Evolutionary conservation across 2,797 vertebrate genomes (phyloP), one percentile per base, ranked within the genome.

Genomic region (Pangasius djambal): DNA sequence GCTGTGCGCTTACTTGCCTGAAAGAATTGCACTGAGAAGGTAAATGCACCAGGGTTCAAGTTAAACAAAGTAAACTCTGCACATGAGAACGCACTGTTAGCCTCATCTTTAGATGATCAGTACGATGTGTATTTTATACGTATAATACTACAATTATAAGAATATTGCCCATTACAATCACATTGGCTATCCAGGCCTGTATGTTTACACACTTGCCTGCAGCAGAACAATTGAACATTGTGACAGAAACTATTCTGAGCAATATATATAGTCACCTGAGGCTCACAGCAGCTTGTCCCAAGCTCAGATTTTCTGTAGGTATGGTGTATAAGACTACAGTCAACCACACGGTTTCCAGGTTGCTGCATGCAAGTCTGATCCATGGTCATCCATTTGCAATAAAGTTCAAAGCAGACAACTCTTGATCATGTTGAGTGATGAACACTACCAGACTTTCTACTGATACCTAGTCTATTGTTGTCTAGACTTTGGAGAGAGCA

Each of bases 401-500:
- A 57, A 85, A 72, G 67, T 57, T 57, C n/a, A 85, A 52, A 55
- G 65, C 67, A 72, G 65, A 37, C 10, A 59, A 7, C 28, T 70
- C 50, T 70, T 22, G 65, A 37, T 85, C 50, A 57, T 72, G 50
- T 37, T 72, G 83, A 85, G 83, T 55, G 61, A 72, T 72, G 67
- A 72, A 55, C 83, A 31, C 48, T 55, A 69, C n/a, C 61, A n/a
- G 61, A 83, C 28, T 22, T 55, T 52, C 48, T 15, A 52, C 83
- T 55, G 65, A 85, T 85, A 69, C 44, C 70, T 69, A 13, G 65
- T 52, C n/a, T 55, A 22, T 55, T 55, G 65, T 70, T 85, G 65
- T 85, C 83, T 69, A 70, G 83, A 55, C n/a, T 55, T 69, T 85
- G 65, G 67, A 63, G 48, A 25, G 67, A 84, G 44, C 40, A 75